phyloP scores from a whole-genome alignment of 1,140 invertebrate genomes.

The Neomicropteryx cornuta region DNA sequence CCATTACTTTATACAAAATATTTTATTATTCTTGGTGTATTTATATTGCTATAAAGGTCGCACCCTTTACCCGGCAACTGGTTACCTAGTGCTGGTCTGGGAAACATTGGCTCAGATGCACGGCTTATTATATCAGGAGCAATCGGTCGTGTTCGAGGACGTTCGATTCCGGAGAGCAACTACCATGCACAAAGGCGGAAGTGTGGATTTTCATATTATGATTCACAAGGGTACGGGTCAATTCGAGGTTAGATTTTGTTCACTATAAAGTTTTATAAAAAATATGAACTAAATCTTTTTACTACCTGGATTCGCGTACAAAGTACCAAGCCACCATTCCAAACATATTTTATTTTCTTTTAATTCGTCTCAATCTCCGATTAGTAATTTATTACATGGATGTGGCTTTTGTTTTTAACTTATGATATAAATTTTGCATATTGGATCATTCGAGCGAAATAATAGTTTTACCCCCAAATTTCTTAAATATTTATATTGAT shows the following conservation, averaged over 20 bases:
- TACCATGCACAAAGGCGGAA: constrained; percentile 44
- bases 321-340: too few relatives aligned
- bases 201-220: constrained; percentile 47
- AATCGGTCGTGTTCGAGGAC: constrained; percentile 57
- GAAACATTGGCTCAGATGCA: constrained; percentile 52
- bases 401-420: too few relatives aligned
- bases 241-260: constrained; percentile 12
- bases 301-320: too few relatives aligned
- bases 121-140: constrained; percentile 42
- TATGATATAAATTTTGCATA: too few relatives aligned
- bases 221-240: constrained; percentile 39
- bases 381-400: too few relatives aligned
- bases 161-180: constrained; percentile 56
- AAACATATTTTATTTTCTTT: too few relatives aligned
- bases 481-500: too few relatives aligned
- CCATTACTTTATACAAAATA: not conserved
- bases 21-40: not conserved
- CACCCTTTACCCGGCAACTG: constrained; percentile 59
- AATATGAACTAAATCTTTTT: too few relatives aligned
- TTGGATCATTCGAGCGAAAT: too few relatives aligned
- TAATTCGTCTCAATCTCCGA: too few relatives aligned
- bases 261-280: too few relatives aligned
- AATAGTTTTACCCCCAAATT: too few relatives aligned
- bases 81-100: constrained; percentile 58
- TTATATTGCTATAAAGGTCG: constrained; percentile 18